Evolutionary conservation across 2,113 vertebrate genomes (phyloP).

Genomic region (Equus przewalskii): DNA sequence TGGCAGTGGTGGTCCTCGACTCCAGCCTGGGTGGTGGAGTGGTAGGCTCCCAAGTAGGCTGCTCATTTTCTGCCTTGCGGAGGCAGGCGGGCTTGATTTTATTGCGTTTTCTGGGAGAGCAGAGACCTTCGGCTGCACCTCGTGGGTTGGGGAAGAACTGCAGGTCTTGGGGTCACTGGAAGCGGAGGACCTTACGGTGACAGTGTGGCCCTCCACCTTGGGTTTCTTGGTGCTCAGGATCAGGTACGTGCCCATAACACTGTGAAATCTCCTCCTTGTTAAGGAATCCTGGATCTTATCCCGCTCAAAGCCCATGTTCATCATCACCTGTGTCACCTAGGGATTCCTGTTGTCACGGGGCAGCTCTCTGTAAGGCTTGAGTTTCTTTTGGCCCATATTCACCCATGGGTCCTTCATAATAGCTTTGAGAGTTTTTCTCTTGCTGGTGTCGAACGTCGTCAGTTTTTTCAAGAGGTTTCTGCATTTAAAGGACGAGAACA

Average conservation of each 20-base stretch:
- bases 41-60: constrained; percentile 84
- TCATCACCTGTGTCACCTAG: constrained; percentile 89
- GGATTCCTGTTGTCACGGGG: constrained; percentile 92
- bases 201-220: constrained; percentile 82
- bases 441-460: too few species aligned
- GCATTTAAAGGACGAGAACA: too few species aligned
- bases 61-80: constrained; percentile 88
- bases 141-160: too few species aligned
- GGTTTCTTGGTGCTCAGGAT: neutral
- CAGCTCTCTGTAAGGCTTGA: constrained; percentile 91
- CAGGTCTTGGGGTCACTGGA: too few species aligned
- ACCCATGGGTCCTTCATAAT: too few species aligned
- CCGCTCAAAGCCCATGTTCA: constrained; percentile 90
- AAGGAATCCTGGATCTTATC: constrained; percentile 91
- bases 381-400: constrained; percentile 82
- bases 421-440: too few species aligned
- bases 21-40: constrained; percentile 87
- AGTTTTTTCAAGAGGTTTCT: too few species aligned
- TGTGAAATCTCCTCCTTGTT: constrained; percentile 91
- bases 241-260: constrained; percentile 86
- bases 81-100: constrained; percentile 69
- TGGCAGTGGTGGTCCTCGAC: constrained; percentile 88
- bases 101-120: too few species aligned
- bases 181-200: constrained; percentile 86
- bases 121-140: too few species aligned